Evolutionary conservation across 2,888 invertebrate species (phyloP), one percentile per base, ranked within the genome.

Genomic region (Argyresthia albistria): DNA sequence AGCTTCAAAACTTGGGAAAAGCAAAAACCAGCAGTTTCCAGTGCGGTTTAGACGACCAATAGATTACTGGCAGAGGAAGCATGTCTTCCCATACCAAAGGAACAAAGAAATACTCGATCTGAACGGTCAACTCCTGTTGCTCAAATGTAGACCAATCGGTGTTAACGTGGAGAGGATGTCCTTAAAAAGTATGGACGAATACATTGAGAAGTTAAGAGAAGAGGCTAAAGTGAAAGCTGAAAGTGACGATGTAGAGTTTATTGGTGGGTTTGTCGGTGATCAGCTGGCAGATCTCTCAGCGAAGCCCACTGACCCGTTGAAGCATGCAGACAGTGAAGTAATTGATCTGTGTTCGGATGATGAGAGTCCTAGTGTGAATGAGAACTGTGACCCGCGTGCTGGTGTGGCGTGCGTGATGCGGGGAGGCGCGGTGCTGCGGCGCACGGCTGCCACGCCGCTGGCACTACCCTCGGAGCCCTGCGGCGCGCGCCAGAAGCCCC

Each of bases 291-390:
- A 43, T 8, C 76, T 76, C 35, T 67, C 70, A 53, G 80, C 79
- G 54, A 73, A 70, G 51, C 60, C 68, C 1, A 56, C 65, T 43
- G 73, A 84, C 58, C 81, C 83, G 7, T 61, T 84, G 52, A 76
- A 77, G 56, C 66, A 76, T 53, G 56, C 61, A 35, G 81, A 78
- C n/a, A 80, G 81, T 76, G 89, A 90, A 65, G 89, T 90, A 68
- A 92, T 92, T 61, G 91, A 92, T 69, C 84, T 92, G 66, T 92
- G 92, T 71, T 92, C 92, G 1, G 92, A 92, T 54, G 92, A 92
- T 60, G 92, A 92, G 56, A 69, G 67, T 60, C 61, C 73, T 45
- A 71, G 70, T 65, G 79, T 69, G 8, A 84, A 84, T 58, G 84
- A 86, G 60, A 86, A 86, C 59, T 80, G 76, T 66, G 87, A 83